Evolutionary conservation across 2,888 invertebrate genomes (phyloP), one percentile per base, ranked within the genome.

Genomic region (Scaptomyza cyrtandrae): DNA sequence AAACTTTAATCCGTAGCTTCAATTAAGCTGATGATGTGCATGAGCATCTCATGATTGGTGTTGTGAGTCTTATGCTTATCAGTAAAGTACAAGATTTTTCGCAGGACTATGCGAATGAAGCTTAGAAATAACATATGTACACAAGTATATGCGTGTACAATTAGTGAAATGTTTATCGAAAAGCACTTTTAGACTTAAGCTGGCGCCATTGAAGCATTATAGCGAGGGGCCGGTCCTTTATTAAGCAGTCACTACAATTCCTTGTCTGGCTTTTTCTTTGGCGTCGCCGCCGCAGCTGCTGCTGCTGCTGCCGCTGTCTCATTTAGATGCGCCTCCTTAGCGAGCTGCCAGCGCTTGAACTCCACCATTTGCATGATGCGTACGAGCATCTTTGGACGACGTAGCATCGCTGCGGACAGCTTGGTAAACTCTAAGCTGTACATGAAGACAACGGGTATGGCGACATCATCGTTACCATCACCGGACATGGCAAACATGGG

Each of bases 401-500:
- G 91, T 6, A 93, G 89, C 69, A 96, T 90, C 0, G 95, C 94
- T 14, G 94, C 93, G 0, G 94, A 91, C n/a, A 98, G 92, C 75
- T 94, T 93, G 16, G 60, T 91, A 1, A 96, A 97, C 91, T 98
- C 98, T 65, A 94, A 93, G 6, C 94, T 94, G 91, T 97, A 98
- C 57, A 98, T 93, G 91, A 98, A 98, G 9, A 98, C 96, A n/a
- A 97, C 94, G 0, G 98, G 98, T 88, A 98, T 98, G 74, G 93
- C 94, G 7, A 98, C 96, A 90, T 98, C 97, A 77, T 96, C 95
- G 2, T 93, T 94, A 0, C 97, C 98, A 92, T 99, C 98, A 1
- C 98, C 98, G 0, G 98, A 98, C 99, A 99, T 99, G 5, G 98
- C 98, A 93, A 99, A 99, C 93, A 98, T 94, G 0, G 97, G 95